Evolutionary conservation across 2,888 invertebrate species (phyloP).

Genomic region (Aleiodes alternator): DNA sequence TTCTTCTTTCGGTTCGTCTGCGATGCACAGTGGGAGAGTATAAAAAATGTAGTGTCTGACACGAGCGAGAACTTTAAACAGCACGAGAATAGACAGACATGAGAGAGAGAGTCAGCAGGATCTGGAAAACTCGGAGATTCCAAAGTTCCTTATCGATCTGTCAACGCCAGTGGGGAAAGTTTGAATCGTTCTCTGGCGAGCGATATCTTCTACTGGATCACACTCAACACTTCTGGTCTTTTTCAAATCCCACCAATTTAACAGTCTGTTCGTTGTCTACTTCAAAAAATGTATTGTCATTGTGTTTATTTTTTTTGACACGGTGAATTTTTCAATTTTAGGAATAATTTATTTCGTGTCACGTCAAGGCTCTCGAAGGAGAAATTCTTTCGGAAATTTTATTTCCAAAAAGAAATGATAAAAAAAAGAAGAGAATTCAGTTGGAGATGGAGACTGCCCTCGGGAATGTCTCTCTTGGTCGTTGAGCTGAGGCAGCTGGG

Average conservation of each 20-base stretch:
- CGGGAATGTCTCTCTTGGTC: slow-evolving; percentile 17
- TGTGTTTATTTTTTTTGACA: slow-evolving; percentile 1
- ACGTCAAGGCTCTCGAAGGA: too few relatives aligned
- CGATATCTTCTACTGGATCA: slow-evolving; percentile 51
- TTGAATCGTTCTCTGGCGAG: slow-evolving; percentile 59
- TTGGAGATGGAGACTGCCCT: slow-evolving; percentile 16
- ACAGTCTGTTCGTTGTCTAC: neutral
- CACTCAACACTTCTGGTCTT: slow-evolving; percentile 40
- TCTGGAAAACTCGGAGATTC: slow-evolving; percentile 57
- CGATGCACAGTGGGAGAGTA: neutral
- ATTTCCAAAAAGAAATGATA: neutral
- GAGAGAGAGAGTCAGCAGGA: slow-evolving; percentile 44
- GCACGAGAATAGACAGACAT: slow-evolving; percentile 18
- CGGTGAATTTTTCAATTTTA: neutral
- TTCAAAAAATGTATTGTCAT: slow-evolving; percentile 16
- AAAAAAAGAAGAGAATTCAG: neutral
- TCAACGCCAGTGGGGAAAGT: slow-evolving; percentile 65
- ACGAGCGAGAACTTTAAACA: slow-evolving; percentile 36
- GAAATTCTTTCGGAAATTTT: slow-evolving; percentile 1
- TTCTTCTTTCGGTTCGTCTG: neutral
- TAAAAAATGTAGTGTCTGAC: slow-evolving; percentile 2
- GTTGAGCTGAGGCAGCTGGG: slow-evolving; percentile 17
- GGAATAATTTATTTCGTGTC: too few relatives aligned
- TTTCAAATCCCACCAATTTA: slow-evolving; percentile 30
- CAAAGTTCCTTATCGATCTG: slow-evolving; percentile 68